phyloP scores from a whole-genome alignment of 1,140 invertebrate species.

The Sesamia nonagrioides region DNA sequence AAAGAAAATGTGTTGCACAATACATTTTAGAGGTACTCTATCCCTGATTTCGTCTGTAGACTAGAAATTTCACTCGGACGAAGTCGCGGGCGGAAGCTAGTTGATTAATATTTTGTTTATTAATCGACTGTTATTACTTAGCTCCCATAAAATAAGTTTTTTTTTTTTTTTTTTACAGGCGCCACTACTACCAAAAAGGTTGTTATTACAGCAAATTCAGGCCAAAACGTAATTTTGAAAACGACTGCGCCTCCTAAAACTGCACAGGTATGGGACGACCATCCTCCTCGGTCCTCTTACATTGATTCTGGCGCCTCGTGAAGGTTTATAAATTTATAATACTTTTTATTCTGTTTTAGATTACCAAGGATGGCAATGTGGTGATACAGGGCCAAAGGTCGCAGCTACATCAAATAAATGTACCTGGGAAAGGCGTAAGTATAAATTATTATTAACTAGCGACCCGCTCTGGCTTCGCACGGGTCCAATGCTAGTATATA shows the following conservation, averaged over 20 bases:
- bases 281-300: not conserved
- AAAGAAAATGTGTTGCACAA: too few relatives aligned
- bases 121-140: constrained; percentile 40
- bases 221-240: constrained; percentile 87
- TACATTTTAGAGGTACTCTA: too few relatives aligned
- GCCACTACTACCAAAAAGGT: constrained; percentile 85
- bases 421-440: constrained; percentile 90
- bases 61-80: too few relatives aligned
- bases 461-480: too few relatives aligned
- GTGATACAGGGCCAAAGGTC: constrained; percentile 85
- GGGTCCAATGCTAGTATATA: too few relatives aligned
- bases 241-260: constrained; percentile 67
- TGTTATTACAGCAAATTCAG: constrained; percentile 88
- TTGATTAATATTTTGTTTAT: too few relatives aligned
- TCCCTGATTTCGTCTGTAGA: too few relatives aligned
- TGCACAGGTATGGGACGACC: constrained; percentile 67
- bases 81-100: too few relatives aligned
- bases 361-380: constrained; percentile 87
- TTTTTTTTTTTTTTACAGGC: constrained; percentile 68
- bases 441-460: constrained; percentile 1
- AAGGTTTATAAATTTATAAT: too few relatives aligned
- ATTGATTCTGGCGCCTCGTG: too few relatives aligned
- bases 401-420: constrained; percentile 91
- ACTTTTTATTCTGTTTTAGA: constrained; percentile 55
- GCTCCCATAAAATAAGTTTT: not conserved